A percentile compares a stretch with the other conserved stretches of the same genome.
phyloP scores from a whole-genome alignment of 1,140 invertebrate genomes.

The Drosophila chauvacae region DNA sequence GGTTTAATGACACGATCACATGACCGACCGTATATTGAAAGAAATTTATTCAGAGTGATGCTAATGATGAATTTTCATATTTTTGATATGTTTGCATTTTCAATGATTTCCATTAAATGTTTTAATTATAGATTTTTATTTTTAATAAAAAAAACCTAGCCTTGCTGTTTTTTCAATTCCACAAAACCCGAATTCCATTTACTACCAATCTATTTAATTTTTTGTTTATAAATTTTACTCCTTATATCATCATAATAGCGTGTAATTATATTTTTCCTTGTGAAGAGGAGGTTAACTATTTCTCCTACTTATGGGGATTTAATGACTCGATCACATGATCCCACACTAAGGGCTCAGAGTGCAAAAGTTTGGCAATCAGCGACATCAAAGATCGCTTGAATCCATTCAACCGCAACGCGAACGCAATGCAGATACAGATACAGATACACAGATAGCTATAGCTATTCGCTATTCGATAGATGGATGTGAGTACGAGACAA shows the following conservation, averaged over 20 bases:
- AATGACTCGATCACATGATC: slow-evolving; percentile 69
- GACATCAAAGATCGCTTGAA: slow-evolving; percentile 73
- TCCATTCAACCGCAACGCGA: slow-evolving; percentile 78
- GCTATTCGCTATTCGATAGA: slow-evolving; percentile 19
- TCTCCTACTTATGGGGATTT: slow-evolving; percentile 49
- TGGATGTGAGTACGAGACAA: slow-evolving; percentile 34
- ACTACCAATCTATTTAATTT: background rate
- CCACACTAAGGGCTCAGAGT: slow-evolving; percentile 66
- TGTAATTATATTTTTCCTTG: background rate
- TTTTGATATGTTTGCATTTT: too few species aligned
- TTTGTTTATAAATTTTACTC: background rate
- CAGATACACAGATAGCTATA: slow-evolving; percentile 33
- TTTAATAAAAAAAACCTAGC: too few species aligned
- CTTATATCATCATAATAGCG: background rate
- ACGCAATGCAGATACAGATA: slow-evolving; percentile 60
- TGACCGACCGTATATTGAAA: slow-evolving; percentile 32
- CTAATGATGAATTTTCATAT: background rate
- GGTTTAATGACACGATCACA: slow-evolving; percentile 69
- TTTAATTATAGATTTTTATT: background rate
- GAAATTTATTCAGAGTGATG: background rate
- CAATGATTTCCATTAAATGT: background rate
- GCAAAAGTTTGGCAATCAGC: slow-evolving; percentile 76
- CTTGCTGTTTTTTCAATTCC: background rate
- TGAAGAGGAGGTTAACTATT: background rate
- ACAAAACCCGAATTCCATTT: background rate